phyloP scores from a whole-genome alignment of 2,113 vertebrate species.

The Rattus norvegicus region GRCr8 NC_086019.1:162956501-162957000 shows the following conservation, averaged over 20 bases:
- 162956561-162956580: not conserved
- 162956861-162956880: not conserved
- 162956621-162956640: not conserved
- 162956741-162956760: not conserved
- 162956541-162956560: not conserved
- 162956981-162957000: not conserved
- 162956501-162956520: not conserved
- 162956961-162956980: not conserved
- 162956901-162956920: not conserved
- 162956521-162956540: not conserved
- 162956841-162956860: not conserved
- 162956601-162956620: not conserved
- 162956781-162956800: not conserved
- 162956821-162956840: too few relatives aligned
- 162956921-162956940: not conserved
- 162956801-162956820: not conserved
- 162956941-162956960: not conserved
- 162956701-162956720: not conserved
- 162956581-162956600: not conserved
- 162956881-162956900: not conserved
- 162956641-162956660: not conserved
- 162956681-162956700: rapidly evolving
- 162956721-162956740: too few relatives aligned
- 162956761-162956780: not conserved
- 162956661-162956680: not conserved